These are phyloP conservation scores for Eutrigla gurnardus DNA, from an alignment of 2,797 vertebrate species.

Conservation along the genomic window DNA sequence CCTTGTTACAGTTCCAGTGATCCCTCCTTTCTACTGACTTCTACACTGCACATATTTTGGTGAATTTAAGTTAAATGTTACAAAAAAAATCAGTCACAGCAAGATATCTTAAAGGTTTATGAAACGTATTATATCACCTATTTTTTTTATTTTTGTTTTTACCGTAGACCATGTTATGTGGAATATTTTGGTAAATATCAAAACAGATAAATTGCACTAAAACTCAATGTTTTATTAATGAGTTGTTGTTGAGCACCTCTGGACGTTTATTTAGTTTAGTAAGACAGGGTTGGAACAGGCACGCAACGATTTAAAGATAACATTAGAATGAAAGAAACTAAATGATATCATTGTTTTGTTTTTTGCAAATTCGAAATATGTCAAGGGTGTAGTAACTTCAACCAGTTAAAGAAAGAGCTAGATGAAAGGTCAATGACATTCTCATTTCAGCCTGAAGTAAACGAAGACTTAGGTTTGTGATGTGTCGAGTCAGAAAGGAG, in stretches of 20 bases:
- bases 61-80: background rate
- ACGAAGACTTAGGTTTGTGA: background rate
- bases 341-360: background rate
- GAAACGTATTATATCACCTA: background rate
- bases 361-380: too few relatives aligned
- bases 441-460: background rate
- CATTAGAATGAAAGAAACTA: conserved; percentile 6
- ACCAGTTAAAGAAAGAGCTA: conserved; percentile 3
- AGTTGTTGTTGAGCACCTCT: background rate
- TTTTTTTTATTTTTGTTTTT: background rate
- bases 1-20: background rate
- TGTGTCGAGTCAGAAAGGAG: background rate
- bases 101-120: background rate
- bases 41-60: background rate
- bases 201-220: background rate
- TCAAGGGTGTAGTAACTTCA: background rate
- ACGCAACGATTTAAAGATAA: conserved; percentile 4
- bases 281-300: background rate
- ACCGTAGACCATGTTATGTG: too few relatives aligned
- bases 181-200: background rate
- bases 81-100: background rate
- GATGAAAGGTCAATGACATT: background rate
- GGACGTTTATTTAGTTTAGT: conserved; percentile 9
- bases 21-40: background rate
- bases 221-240: background rate